These are phyloP conservation scores for Streptopelia turtur DNA, from an alignment of 2,797 vertebrate species.

Conservation along the genomic window DNA sequence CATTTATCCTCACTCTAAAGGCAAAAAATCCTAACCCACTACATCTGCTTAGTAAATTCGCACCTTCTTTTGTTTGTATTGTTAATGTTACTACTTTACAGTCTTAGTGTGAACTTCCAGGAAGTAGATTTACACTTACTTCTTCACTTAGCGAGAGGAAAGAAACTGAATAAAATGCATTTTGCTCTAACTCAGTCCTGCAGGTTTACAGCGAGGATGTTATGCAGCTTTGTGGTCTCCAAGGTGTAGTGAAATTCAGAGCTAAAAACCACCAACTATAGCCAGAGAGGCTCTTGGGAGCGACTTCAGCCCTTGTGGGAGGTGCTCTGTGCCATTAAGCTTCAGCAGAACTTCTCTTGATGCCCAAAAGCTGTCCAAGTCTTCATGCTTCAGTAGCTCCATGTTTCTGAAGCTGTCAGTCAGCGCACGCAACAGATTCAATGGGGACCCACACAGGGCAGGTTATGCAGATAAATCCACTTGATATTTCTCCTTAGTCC, in stretches of 20 bases:
- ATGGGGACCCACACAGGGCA: not conserved
- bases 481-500: not conserved
- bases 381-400: not conserved
- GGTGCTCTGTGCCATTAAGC: not conserved
- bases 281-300: not conserved
- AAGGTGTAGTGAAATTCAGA: not conserved
- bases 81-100: not conserved
- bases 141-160: not conserved
- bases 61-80: not conserved
- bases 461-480: not conserved
- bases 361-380: not conserved
- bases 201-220: not conserved
- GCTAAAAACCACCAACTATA: not conserved
- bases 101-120: not conserved
- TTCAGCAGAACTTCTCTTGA: not conserved
- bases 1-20: not conserved
- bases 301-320: not conserved
- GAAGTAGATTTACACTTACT: not conserved
- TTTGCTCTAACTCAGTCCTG: not conserved
- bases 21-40: not conserved
- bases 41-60: not conserved
- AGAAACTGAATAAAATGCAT: not conserved
- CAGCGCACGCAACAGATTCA: accelerated
- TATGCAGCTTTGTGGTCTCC: not conserved
- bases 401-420: not conserved